Conservation (phyloP, 2,797 vertebrate genomes). For the Streptopelia turtur region DNA sequence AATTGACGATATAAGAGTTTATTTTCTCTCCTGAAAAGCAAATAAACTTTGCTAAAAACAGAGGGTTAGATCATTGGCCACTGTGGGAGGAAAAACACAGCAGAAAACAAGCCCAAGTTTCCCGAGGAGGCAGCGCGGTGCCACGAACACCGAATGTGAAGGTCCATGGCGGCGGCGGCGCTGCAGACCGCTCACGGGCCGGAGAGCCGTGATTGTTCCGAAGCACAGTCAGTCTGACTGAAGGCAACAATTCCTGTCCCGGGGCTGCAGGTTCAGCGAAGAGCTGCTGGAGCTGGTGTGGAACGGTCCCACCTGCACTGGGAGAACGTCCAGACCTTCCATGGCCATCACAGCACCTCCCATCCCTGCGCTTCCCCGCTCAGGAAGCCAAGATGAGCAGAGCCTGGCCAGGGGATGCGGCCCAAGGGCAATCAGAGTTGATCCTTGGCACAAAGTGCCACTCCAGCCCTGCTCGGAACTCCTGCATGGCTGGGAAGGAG, state of each 20-base stretch:
- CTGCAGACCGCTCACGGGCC: not conserved
- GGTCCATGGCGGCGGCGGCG: not conserved
- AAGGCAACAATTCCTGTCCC: not conserved
- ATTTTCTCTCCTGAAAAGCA: constrained; percentile 52
- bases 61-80: constrained; percentile 32
- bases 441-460: not conserved
- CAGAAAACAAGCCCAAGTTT: constrained; percentile 19
- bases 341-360: not conserved
- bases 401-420: not conserved
- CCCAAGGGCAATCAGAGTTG: not conserved
- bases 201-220: not conserved
- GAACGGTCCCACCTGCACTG: not conserved
- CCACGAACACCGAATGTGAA: not conserved
- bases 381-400: not conserved
- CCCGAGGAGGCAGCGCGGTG: not conserved
- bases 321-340: not conserved
- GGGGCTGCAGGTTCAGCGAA: not conserved
- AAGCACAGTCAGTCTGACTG: fast-evolving
- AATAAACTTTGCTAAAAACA: constrained; percentile 59
- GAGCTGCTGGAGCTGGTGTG: not conserved
- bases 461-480: not conserved
- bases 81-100: constrained; percentile 20
- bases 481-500: not conserved
- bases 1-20: constrained; percentile 45
- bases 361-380: fast-evolving